Evolutionary conservation across 37 sponge, comb jelly and placozoan genomes (phyloP).

Genomic region (Halichondria panicea): DNA sequence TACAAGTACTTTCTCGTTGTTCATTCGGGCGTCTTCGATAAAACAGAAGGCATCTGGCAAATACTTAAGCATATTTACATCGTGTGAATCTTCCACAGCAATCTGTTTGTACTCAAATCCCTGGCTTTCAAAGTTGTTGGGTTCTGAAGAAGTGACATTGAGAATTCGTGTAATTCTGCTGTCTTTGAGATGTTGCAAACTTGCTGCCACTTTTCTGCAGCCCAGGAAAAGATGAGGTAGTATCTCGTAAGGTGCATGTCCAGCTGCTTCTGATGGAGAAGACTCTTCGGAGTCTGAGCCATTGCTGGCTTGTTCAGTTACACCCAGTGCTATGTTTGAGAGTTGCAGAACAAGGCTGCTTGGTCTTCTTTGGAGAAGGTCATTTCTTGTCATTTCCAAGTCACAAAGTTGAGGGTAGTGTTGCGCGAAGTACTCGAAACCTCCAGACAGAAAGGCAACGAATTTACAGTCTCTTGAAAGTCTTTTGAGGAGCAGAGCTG

Average conservation of each 20-base stretch:
- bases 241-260: slow-evolving; percentile 38
- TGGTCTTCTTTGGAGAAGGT: slow-evolving; percentile 38
- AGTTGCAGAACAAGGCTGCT: slow-evolving; percentile 57
- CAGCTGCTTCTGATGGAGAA: slow-evolving; percentile 1
- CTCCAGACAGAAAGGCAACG: slow-evolving; percentile 53
- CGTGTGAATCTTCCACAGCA: slow-evolving; percentile 79
- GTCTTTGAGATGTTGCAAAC: slow-evolving; percentile 7
- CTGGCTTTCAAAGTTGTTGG: slow-evolving; percentile 29
- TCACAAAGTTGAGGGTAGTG: slow-evolving; percentile 32
- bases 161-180: slow-evolving; percentile 43
- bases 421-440: slow-evolving; percentile 33
- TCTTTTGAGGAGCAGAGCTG: slow-evolving; percentile 39
- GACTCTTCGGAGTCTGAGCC: slow-evolving; percentile 12
- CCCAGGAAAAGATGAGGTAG: slow-evolving; percentile 72
- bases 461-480: slow-evolving; percentile 53
- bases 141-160: slow-evolving; percentile 58
- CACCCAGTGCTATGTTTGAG: slow-evolving; percentile 14
- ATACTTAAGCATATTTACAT: slow-evolving; percentile 68
- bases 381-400: not conserved
- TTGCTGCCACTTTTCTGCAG: slow-evolving; percentile 54
- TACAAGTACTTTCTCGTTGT: slow-evolving; percentile 75
- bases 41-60: slow-evolving; percentile 80
- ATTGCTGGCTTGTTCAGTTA: not conserved
- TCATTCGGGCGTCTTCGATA: slow-evolving; percentile 73
- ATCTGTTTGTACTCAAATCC: slow-evolving; percentile 78